phyloP scores from a whole-genome alignment of 2,888 invertebrate genomes.

The Tenthredo livida region DNA sequence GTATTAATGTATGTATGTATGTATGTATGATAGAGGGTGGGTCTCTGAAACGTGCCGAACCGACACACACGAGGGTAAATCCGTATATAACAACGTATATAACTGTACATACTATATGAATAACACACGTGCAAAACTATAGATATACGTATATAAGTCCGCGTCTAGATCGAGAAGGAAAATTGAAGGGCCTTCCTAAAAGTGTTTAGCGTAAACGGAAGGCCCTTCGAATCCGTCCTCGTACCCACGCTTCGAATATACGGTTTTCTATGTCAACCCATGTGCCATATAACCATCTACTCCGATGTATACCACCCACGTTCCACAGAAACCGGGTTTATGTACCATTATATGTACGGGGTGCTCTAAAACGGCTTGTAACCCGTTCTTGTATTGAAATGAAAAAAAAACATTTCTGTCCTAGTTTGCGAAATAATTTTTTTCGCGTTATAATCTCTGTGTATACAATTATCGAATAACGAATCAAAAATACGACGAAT shows the following conservation, averaged over 20 bases:
- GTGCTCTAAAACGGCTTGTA: conserved; percentile 11
- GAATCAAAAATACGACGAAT: not conserved
- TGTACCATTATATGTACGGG: conserved; percentile 34
- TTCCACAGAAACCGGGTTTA: conserved; percentile 15
- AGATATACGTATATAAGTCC: not conserved
- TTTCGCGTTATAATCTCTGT: not conserved
- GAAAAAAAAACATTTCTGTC: not conserved
- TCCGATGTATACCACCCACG: conserved; percentile 2
- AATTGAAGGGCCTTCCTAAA: conserved; percentile 16
- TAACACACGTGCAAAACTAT: not conserved
- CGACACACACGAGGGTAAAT: not conserved
- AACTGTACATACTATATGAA: not conserved
- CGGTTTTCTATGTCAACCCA: conserved; percentile 29
- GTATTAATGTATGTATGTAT: not conserved
- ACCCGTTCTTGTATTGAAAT: conserved; percentile 11
- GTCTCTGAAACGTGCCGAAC: conserved; percentile 13
- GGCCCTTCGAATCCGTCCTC: conserved; percentile 7
- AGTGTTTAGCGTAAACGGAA: not conserved
- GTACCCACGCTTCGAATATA: conserved; percentile 5
- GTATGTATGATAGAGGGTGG: not conserved
- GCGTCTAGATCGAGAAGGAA: not conserved
- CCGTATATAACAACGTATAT: not conserved
- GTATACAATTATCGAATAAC: not conserved
- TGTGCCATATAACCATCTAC: not conserved
- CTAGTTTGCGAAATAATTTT: not conserved